Percentiles rank a stretch among this genome's conserved stretches.
Evolutionary conservation across 2,113 vertebrate genomes (phyloP).

Genomic region (Ceuthmochares aereus): DNA sequence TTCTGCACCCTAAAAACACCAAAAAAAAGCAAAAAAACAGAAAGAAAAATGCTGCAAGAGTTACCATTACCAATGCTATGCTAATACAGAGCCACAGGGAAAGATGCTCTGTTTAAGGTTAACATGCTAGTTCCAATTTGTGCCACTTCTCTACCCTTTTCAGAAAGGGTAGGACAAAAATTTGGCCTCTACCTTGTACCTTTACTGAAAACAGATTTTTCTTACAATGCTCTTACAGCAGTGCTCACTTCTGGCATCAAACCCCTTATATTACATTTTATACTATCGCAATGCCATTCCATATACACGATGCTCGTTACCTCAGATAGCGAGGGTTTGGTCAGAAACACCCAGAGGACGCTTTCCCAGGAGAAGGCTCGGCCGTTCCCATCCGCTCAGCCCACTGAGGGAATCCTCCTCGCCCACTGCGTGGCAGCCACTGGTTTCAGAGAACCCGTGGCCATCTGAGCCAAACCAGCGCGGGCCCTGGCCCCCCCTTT

Average conservation of each 20-base stretch:
- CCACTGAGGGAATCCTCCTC: not conserved
- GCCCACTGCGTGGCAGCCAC: fast-evolving
- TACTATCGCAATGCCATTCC: not conserved
- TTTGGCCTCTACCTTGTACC: fast-evolving
- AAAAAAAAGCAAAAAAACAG: not conserved
- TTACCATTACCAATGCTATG: not conserved
- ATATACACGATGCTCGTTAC: not conserved
- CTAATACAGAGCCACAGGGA: fast-evolving
- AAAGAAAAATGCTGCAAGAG: not conserved
- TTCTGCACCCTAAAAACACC: not conserved
- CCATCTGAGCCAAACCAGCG: too few species aligned
- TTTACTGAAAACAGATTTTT: not conserved
- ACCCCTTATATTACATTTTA: fast-evolving
- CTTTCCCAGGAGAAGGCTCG: not conserved
- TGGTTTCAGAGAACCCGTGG: not conserved
- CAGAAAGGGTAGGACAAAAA: not conserved
- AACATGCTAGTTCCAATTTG: not conserved
- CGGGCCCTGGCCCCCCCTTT: too few species aligned
- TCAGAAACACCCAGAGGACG: not conserved
- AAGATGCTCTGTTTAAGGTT: not conserved
- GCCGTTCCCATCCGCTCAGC: not conserved
- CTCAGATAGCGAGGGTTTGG: not conserved
- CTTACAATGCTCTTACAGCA: not conserved
- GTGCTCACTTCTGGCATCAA: not conserved
- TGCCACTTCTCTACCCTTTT: not conserved